Evolutionary conservation across 37 sponge, comb jelly and placozoan genomes (phyloP).

Genomic region (Cliona cf. orientalis): DNA sequence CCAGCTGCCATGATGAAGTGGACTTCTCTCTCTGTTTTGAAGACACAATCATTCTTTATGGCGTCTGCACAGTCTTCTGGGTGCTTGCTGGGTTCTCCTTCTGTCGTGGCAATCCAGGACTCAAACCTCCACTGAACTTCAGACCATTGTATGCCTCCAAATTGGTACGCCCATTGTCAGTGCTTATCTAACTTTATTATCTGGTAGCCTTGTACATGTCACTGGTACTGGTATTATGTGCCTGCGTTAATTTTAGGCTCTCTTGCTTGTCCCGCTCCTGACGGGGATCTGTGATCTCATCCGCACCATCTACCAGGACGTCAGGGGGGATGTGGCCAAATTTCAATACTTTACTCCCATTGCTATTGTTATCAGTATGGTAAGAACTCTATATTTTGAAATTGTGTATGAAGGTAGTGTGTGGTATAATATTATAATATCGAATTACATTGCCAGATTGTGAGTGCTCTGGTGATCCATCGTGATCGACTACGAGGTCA

Average conservation of each 20-base stretch:
- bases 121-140: slow-evolving; percentile 28
- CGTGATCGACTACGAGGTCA: slow-evolving; percentile 48
- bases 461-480: slow-evolving; percentile 42
- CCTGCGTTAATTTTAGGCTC: too few species aligned
- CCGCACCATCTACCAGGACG: slow-evolving; percentile 41
- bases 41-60: slow-evolving; percentile 79
- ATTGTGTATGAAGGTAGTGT: too few species aligned
- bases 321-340: slow-evolving; percentile 2
- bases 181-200: not conserved
- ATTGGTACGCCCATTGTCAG: slow-evolving; percentile 27
- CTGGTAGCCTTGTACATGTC: too few species aligned
- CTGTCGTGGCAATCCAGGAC: not conserved
- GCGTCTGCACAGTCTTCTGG: slow-evolving; percentile 59
- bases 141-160: slow-evolving; percentile 61
- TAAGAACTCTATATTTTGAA: too few species aligned
- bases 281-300: slow-evolving; percentile 58
- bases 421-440: too few species aligned
- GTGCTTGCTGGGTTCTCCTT: slow-evolving; percentile 42
- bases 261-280: slow-evolving; percentile 34
- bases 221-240: too few species aligned
- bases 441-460: too few species aligned
- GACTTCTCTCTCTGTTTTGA: slow-evolving; percentile 90
- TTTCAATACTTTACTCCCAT: slow-evolving; percentile 70
- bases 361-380: slow-evolving; percentile 53
- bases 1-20: slow-evolving; percentile 58